Conservation (phyloP, 2,797 vertebrate species). For the Dicrostonyx torquatus region DNA sequence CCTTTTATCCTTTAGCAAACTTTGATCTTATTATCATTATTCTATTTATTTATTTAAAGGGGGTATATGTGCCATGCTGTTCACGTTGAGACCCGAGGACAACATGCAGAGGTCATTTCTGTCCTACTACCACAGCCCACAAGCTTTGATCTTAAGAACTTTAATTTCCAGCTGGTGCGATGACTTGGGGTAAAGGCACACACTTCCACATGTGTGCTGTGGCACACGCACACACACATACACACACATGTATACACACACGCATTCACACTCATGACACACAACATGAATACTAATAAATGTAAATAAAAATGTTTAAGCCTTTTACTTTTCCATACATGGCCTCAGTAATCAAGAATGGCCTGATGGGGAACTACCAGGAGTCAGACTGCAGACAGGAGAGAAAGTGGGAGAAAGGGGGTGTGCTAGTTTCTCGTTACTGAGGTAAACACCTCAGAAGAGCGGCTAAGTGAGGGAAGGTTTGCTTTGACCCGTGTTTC, state of each 20-base stretch:
- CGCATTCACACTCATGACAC: not conserved
- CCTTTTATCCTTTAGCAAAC: not conserved
- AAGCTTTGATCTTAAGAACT: not conserved
- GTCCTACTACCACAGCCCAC: not conserved
- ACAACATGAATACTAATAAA: not conserved
- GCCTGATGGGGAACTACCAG: not conserved
- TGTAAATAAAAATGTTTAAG: not conserved
- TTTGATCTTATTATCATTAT: not conserved
- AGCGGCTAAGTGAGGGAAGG: not conserved
- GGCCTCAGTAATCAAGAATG: not conserved
- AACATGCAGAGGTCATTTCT: not conserved
- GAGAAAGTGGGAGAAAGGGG: not conserved
- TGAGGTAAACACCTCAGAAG: not conserved
- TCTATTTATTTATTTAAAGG: not conserved
- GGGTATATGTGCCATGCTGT: not conserved
- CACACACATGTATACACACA: rapidly evolving
- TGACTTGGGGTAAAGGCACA: not conserved
- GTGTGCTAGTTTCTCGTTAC: not conserved
- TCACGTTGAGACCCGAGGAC: not conserved
- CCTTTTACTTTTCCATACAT: not conserved
- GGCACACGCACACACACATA: not conserved
- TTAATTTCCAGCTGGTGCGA: not conserved
- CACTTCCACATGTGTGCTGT: not conserved
- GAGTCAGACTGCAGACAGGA: not conserved
- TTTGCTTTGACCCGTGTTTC: not conserved